phyloP scores from a whole-genome alignment of 2,113 vertebrate genomes.

The Oceanites oceanicus region DNA sequence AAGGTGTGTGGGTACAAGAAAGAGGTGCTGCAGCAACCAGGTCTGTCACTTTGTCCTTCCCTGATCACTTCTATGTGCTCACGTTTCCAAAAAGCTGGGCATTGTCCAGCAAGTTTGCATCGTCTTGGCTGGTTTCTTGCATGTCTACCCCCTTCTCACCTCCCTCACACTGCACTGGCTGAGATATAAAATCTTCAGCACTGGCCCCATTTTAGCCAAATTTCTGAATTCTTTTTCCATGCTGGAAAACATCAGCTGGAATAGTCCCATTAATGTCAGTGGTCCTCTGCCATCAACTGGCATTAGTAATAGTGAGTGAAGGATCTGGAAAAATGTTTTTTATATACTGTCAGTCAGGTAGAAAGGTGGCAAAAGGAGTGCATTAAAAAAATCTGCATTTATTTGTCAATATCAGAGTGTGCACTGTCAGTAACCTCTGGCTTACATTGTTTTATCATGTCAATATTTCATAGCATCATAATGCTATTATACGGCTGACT shows the following conservation, averaged over 20 bases:
- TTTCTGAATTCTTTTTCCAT: background rate
- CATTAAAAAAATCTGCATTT: constrained; percentile 74
- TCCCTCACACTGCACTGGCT: background rate
- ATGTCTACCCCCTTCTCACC: fast-evolving
- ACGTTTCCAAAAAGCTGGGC: background rate
- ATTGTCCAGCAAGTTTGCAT: background rate
- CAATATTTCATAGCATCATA: constrained; percentile 88
- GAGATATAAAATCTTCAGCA: background rate
- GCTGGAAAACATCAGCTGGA: background rate
- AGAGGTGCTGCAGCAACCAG: background rate
- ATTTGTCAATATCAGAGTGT: constrained; percentile 79
- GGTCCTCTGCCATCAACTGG: background rate
- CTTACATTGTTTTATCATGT: constrained; percentile 77
- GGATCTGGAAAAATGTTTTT: constrained; percentile 31
- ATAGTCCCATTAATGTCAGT: background rate
- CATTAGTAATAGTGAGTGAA: background rate
- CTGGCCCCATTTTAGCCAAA: background rate
- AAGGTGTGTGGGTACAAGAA: background rate
- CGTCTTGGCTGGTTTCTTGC: background rate
- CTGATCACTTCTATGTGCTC: background rate
- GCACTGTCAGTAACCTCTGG: constrained; percentile 69
- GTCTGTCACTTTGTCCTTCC: background rate
- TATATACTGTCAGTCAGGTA: constrained; percentile 59
- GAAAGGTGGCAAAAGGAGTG: constrained; percentile 63
- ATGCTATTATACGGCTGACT: constrained; percentile 78